Conservation (phyloP, 1,140 invertebrate genomes). For the Chironomus striatipennis region DNA sequence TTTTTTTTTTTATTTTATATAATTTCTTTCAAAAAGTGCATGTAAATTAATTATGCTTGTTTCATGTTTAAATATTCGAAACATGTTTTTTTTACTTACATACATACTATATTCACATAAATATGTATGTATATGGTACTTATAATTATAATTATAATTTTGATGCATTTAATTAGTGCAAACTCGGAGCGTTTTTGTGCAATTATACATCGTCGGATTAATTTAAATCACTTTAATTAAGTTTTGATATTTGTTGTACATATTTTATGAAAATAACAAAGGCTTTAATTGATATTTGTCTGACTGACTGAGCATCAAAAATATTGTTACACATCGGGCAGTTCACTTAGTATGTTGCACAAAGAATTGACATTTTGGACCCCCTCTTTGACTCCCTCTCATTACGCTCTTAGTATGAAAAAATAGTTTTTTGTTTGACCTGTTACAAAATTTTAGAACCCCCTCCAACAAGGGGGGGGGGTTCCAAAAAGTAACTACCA, state of each 20-base stretch:
- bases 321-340: too few species aligned
- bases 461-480: too few species aligned
- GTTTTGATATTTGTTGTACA: background rate
- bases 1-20: too few species aligned
- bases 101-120: background rate
- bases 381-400: too few species aligned
- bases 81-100: background rate
- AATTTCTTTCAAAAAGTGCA: background rate
- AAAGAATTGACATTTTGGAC: too few species aligned
- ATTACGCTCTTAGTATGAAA: too few species aligned
- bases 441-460: too few species aligned
- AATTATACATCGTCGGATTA: slow-evolving; percentile 2
- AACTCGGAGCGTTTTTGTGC: background rate
- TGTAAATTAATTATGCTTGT: slow-evolving; percentile 14
- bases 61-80: slow-evolving; percentile 9
- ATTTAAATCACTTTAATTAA: slow-evolving; percentile 15
- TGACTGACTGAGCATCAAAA: too few species aligned
- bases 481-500: too few species aligned
- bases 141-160: background rate
- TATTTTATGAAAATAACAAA: background rate
- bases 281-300: too few species aligned
- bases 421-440: too few species aligned
- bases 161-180: slow-evolving; percentile 13
- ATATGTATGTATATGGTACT: background rate
- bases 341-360: too few species aligned